Base-by-base conservation (phyloP, 2,113 vertebrate genomes). In the Physeter macrocephalus region DNA sequence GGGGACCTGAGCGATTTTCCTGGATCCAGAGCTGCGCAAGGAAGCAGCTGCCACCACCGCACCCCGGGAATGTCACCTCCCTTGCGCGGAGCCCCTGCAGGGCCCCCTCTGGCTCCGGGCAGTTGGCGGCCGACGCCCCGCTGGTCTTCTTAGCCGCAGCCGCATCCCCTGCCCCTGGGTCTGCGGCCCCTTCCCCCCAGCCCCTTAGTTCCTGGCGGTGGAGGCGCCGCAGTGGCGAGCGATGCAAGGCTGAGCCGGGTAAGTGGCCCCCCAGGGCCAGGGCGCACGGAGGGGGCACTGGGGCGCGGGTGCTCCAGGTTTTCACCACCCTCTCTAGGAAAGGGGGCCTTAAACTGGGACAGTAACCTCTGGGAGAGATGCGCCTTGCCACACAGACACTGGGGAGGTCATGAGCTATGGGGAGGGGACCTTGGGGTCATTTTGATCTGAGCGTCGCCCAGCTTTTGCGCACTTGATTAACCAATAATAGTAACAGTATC, bases 1-100 rank as follows among this genome's bases (percentile, higher is more conserved):
- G 93, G 88, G 98, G 98, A 98, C 98, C 98, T 80, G 82, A 93
- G 97, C 78, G 87, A 25, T 97, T 87, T 96, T 93, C 49, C 14
- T 96, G 96, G 25, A 43, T 29, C 90, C 27, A 25, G 72, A 83
- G 93, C 93, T 80, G 75, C 43, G 90, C 21, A 25, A 15, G 1
- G 52, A 27, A 29, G 18, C 96, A 89, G 92, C 94, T n/a, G 83
- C 77, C 81, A 41, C 88, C 75, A 80, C 95, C 93, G 94, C 31
- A 83, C 95, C 95, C 95, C 34, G 85, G 98, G 96, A 98, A 98
- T 98, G 98, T 93, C 89, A 88, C 93, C 92, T 80, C n/a, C 86
- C 75, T 97, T 71, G 89, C 69, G 36, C 80, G n/a, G 74, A 97
- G 94, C 97, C 93, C 98, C 94, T n/a, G 78, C 62, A 95, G 85